These are phyloP conservation scores for Idaea straminata DNA, from an alignment of 2,888 invertebrate species.

Conservation along the genomic window DNA sequence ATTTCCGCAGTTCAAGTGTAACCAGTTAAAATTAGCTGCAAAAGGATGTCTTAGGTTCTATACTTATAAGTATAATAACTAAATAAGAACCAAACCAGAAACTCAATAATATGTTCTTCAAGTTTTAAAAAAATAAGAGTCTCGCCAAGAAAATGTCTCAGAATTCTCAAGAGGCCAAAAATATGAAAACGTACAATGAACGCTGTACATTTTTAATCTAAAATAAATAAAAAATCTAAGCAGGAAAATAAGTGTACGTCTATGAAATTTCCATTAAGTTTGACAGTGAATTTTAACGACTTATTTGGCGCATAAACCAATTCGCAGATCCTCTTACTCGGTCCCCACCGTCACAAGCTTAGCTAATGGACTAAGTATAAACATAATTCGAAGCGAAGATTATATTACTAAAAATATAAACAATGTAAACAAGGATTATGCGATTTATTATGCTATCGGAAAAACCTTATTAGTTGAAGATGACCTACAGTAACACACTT, in stretches of 20 bases:
- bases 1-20: not conserved
- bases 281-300: constrained; percentile 46
- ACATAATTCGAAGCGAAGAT: constrained; percentile 35
- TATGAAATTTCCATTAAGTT: constrained; percentile 43
- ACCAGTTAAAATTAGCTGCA: not conserved
- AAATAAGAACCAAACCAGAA: not conserved
- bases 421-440: constrained; percentile 8
- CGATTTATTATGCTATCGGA: not conserved
- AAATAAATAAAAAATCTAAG: constrained; percentile 9
- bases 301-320: constrained; percentile 55
- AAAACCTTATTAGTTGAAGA: not conserved
- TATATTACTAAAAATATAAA: constrained; percentile 8
- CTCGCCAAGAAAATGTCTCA: not conserved
- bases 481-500: too few relatives aligned
- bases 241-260: constrained; percentile 19
- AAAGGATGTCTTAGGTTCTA: not conserved
- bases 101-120: not conserved
- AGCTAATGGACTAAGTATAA: constrained; percentile 52
- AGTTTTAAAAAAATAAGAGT: not conserved
- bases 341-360: constrained; percentile 43
- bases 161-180: not conserved
- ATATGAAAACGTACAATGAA: not conserved
- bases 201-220: constrained; percentile 7
- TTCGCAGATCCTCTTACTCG: constrained; percentile 57
- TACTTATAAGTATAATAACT: not conserved